Percentiles rank a stretch among this genome's conserved stretches.
phyloP scores from a whole-genome alignment of 2,888 invertebrate species.

The Aplocera efformata region DNA sequence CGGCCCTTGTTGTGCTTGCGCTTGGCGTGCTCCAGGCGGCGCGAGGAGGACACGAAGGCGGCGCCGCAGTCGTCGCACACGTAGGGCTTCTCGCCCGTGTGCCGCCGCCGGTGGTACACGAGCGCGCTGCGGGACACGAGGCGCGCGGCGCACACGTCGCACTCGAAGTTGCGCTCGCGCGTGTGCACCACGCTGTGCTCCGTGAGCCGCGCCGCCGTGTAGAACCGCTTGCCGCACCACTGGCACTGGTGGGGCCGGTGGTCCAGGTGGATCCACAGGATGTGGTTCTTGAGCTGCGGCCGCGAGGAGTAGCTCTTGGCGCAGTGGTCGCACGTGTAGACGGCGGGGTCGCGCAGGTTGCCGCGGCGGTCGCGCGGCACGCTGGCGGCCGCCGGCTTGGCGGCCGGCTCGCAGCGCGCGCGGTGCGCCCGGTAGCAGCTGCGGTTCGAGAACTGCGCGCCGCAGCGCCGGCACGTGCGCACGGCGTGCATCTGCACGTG shows the following conservation, averaged over 20 bases:
- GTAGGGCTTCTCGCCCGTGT: constrained; percentile 71
- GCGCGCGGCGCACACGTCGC: constrained; percentile 73
- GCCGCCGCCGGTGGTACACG: constrained; percentile 66
- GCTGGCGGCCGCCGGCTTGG: constrained; percentile 50
- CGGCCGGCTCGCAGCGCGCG: constrained; percentile 60
- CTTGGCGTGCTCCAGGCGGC: constrained; percentile 65
- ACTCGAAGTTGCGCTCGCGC: constrained; percentile 72
- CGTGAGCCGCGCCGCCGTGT: constrained; percentile 69
- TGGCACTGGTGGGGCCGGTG: constrained; percentile 72
- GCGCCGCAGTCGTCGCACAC: constrained; percentile 66
- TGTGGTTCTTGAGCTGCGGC: constrained; percentile 67
- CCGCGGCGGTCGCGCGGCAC: constrained; percentile 51
- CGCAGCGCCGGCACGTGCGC: constrained; percentile 58
- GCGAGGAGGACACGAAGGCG: constrained; percentile 62
- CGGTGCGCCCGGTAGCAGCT: constrained; percentile 66
- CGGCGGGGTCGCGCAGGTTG: constrained; percentile 63
- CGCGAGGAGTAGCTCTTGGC: constrained; percentile 57
- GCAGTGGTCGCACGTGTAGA: constrained; percentile 65
- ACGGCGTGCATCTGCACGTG: constrained; percentile 68
- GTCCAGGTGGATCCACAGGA: constrained; percentile 74
- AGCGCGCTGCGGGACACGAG: constrained; percentile 70
- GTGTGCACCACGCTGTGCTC: constrained; percentile 78
- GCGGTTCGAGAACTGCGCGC: constrained; percentile 59
- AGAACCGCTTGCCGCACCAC: constrained; percentile 75
- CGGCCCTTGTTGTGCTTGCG: constrained; percentile 60